Base-by-base conservation (phyloP, 1,140 invertebrate species). In the Eumeta japonica region DNA sequence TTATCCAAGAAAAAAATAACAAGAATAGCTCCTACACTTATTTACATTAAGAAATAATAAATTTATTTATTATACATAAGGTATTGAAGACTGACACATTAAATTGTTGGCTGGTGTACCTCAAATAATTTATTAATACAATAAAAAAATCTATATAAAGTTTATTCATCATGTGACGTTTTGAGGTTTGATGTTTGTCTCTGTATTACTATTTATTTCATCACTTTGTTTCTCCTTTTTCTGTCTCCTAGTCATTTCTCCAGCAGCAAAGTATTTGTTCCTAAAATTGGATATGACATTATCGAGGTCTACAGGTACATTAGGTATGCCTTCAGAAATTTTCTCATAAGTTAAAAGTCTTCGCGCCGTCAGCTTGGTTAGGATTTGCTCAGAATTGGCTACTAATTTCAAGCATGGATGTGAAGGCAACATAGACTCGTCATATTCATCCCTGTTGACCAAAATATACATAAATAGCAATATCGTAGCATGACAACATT, bases 261-360 rank as follows among this genome's bases (percentile, higher is more conserved):
- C 76, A 10, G 78, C 61, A 14, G 81, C 75, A 50, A 86, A 88
- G 64, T 87, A 88, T 46, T 83, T 83, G 40, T 83, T 77, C 77
- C 71, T 85, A 34, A 62, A 61, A 38, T 66, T 72, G 35, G 64
- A 55, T 11, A 39, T 37, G 0, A 29, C 48, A 7, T 35, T 41
- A 14, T 55, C 59, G 3, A 36, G 41, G 11, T 62, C 60, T 3
- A 52, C 42, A n/a, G 46, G 38, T 37, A 50, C 41, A 11, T 55
- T 45, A 11, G 46, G 37, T 35, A 68, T 42, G 2, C 79, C 65
- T 43, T 88, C 82, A 10, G 62, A 63, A n/a, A 82, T 70, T 78
- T 95, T 97, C 68, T 88, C 82, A 72, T 90, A 92, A 1, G 92
- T 94, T 11, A 97, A 80, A 15, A 97, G 76, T 38, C 92, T 72